Percentiles rank a stretch among this genome's conserved stretches.
Evolutionary conservation across 1,140 invertebrate species (phyloP).

Genomic region (Anadara kagoshimensis): DNA sequence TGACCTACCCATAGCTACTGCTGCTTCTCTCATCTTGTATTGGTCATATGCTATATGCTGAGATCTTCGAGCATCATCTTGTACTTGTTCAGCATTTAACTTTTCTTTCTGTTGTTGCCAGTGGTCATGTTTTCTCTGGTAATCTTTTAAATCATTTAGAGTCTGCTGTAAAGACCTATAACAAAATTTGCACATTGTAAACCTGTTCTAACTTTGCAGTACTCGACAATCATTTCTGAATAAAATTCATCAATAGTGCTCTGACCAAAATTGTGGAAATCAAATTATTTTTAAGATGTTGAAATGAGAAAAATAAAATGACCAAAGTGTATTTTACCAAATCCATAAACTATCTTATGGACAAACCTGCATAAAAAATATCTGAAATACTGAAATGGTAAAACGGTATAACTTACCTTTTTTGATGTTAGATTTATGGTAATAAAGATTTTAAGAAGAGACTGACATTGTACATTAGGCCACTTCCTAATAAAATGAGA

Average conservation of each 20-base stretch:
- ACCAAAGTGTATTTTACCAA: no score
- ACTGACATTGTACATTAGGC: no score
- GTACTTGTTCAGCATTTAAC: slow-evolving; percentile 79
- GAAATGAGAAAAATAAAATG: no score
- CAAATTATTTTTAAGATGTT: no score
- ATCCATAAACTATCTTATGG: no score
- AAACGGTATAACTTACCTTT: no score
- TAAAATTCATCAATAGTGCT: not conserved
- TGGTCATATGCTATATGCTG: slow-evolving; percentile 75
- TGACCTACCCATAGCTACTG: slow-evolving; percentile 59
- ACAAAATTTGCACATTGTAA: slow-evolving; percentile 7
- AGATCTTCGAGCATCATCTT: slow-evolving; percentile 72
- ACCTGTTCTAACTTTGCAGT: not conserved
- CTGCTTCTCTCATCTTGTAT: slow-evolving; percentile 69
- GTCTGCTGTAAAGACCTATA: slow-evolving; percentile 80
- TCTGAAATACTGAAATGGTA: no score
- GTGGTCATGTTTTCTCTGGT: slow-evolving; percentile 80
- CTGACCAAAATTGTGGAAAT: no score
- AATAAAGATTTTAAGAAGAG: no score
- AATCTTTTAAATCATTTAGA: slow-evolving; percentile 80
- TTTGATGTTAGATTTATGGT: no score
- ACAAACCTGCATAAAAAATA: no score
- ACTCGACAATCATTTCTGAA: not conserved
- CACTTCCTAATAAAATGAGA: no score
- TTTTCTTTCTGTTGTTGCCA: slow-evolving; percentile 80